Evolutionary conservation across 2,797 vertebrate genomes (phyloP).

Genomic region (Liparis tanakae): DNA sequence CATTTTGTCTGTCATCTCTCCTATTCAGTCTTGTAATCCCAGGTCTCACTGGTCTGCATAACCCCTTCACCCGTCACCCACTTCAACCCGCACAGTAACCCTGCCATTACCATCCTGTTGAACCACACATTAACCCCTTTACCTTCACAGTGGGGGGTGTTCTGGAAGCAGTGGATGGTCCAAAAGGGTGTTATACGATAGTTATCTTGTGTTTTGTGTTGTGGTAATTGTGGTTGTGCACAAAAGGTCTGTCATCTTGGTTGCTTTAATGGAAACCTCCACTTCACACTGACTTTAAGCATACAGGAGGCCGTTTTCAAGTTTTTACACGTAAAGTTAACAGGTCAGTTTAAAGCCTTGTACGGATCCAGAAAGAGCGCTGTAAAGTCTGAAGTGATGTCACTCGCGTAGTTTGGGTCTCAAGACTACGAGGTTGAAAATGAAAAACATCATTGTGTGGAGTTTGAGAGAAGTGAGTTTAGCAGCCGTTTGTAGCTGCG

Average conservation of each 20-base stretch:
- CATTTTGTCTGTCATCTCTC: slow-evolving; percentile 64
- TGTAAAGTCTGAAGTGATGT: not conserved
- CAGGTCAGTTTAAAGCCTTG: not conserved
- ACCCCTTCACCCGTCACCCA: slow-evolving; percentile 39
- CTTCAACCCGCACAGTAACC: slow-evolving; percentile 43
- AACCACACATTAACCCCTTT: slow-evolving; percentile 36
- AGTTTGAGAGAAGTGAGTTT: not conserved
- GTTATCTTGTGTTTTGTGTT: not conserved
- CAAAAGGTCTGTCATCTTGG: not conserved
- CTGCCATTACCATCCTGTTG: slow-evolving; percentile 52
- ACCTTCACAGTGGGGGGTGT: slow-evolving; percentile 6
- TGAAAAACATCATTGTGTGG: not conserved
- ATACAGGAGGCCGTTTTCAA: not conserved
- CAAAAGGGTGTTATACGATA: slow-evolving; percentile 7
- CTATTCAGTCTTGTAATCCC: slow-evolving; percentile 66
- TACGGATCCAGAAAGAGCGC: not conserved
- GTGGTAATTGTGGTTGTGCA: not conserved
- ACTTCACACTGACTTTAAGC: not conserved
- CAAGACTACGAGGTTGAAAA: not conserved
- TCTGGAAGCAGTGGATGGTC: not conserved
- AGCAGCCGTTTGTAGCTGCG: not conserved
- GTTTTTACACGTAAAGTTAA: not conserved
- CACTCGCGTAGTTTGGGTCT: not conserved
- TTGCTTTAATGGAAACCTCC: not conserved
- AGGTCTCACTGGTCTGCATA: slow-evolving; percentile 40